Percentiles rank a stretch among this genome's conserved stretches.
Evolutionary conservation across 2,797 vertebrate genomes (phyloP).

Genomic region (Arnoldichthys spilopterus): DNA sequence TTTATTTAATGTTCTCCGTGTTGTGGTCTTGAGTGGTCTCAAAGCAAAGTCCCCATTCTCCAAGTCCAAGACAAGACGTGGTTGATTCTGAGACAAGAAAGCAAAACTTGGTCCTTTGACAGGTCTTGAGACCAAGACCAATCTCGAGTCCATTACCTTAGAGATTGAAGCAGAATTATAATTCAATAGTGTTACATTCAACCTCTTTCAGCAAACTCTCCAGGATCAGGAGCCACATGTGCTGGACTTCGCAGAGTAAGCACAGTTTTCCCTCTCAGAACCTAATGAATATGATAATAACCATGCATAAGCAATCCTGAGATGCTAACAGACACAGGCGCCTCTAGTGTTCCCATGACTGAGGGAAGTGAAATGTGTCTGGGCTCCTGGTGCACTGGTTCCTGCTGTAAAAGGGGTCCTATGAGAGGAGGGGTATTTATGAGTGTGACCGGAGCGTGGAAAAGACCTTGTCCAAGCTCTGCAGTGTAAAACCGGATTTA

Average conservation of each 20-base stretch:
- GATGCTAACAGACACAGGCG: background rate
- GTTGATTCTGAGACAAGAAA: too few relatives aligned
- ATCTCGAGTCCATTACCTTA: too few relatives aligned
- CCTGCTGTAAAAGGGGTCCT: conserved; percentile 53
- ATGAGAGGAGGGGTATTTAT: conserved; percentile 60
- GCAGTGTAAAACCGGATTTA: conserved; percentile 64
- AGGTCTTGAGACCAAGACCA: too few relatives aligned
- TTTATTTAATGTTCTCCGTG: too few relatives aligned
- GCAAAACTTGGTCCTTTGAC: too few relatives aligned
- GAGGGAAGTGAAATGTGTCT: conserved; percentile 11
- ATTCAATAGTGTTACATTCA: too few relatives aligned
- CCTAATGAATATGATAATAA: background rate
- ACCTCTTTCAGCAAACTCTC: too few relatives aligned
- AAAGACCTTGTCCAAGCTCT: conserved; percentile 59
- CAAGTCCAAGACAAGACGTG: too few relatives aligned
- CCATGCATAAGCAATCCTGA: background rate
- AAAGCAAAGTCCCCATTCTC: too few relatives aligned
- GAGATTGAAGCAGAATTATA: too few relatives aligned
- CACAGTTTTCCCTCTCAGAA: background rate
- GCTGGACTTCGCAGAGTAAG: background rate
- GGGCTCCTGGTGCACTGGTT: conserved; percentile 38
- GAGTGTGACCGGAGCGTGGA: conserved; percentile 59
- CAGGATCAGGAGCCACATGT: background rate
- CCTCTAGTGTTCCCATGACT: background rate
- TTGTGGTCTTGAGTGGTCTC: too few relatives aligned